phyloP scores from a whole-genome alignment of 2,113 vertebrate species.

The Trematomus loennbergii region DNA sequence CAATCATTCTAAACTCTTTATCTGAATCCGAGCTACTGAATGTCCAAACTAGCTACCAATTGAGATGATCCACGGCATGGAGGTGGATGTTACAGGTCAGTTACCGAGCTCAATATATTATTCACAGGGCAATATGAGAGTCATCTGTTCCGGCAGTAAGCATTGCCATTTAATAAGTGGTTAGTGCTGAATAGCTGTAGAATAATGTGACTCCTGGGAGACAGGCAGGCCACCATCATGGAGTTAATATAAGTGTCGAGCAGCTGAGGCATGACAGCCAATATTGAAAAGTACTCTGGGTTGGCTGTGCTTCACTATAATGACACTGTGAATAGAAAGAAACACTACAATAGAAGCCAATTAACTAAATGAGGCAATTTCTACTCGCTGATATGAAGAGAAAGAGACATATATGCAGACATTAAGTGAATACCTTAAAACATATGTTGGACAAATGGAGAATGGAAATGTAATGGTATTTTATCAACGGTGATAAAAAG shows the following conservation, averaged over 20 bases:
- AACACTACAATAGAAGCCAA: conserved; percentile 20
- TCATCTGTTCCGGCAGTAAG: conserved; percentile 5
- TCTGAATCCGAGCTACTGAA: neutral
- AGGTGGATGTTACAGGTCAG: too few relatives aligned
- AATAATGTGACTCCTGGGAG: conserved; percentile 9
- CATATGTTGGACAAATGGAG: neutral
- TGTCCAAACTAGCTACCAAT: neutral
- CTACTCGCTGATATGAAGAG: neutral
- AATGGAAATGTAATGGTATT: neutral
- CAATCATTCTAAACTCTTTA: neutral
- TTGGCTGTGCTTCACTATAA: conserved; percentile 2
- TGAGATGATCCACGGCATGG: neutral
- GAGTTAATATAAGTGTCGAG: neutral
- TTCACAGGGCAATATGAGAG: neutral
- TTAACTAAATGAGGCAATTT: conserved; percentile 34
- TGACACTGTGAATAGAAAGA: neutral
- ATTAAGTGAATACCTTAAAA: conserved; percentile 4
- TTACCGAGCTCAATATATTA: neutral
- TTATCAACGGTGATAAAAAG: too few relatives aligned
- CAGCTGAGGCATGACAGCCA: conserved; percentile 29
- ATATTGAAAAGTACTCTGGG: conserved; percentile 7
- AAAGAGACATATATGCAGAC: neutral
- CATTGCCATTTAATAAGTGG: neutral
- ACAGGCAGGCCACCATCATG: conserved; percentile 2
- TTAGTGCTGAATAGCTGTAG: neutral